Evolutionary conservation across 2,113 vertebrate genomes (phyloP).

Genomic region (Marmota flaviventris): DNA sequence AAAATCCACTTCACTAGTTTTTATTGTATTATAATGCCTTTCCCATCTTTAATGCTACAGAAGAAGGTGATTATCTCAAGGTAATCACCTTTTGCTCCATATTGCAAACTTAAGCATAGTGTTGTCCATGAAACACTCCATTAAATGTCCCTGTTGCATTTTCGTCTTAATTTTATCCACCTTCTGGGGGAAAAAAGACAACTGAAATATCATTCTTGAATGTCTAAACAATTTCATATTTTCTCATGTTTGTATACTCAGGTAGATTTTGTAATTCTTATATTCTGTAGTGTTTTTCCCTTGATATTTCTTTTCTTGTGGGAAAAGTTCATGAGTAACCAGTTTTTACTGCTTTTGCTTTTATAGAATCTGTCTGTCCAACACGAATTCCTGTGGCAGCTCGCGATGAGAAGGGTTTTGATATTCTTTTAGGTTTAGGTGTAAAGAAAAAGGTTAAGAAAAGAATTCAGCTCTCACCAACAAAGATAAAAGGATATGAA

Average conservation of each 20-base stretch:
- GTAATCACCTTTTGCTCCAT: neutral
- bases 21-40: neutral
- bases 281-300: neutral
- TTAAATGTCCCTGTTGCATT: neutral
- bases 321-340: neutral
- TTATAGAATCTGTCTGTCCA: constrained; percentile 96
- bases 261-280: constrained; percentile 16
- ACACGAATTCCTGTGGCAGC: constrained; percentile 94
- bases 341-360: constrained; percentile 50
- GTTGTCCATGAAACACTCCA: neutral
- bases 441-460: constrained; percentile 95
- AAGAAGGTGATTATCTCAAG: constrained; percentile 18
- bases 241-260: neutral
- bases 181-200: neutral
- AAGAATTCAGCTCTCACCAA: constrained; percentile 92
- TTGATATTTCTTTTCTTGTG: constrained; percentile 19
- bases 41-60: neutral
- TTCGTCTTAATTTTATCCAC: neutral
- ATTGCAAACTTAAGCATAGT: neutral
- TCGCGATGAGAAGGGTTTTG: constrained; percentile 98
- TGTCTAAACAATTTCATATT: neutral
- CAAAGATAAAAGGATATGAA: constrained; percentile 94
- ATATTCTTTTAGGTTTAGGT: constrained; percentile 95
- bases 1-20: constrained; percentile 28
- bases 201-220: neutral